Evolutionary conservation across 2,113 vertebrate species (phyloP).

Genomic region (Apodemus speciosus): DNA sequence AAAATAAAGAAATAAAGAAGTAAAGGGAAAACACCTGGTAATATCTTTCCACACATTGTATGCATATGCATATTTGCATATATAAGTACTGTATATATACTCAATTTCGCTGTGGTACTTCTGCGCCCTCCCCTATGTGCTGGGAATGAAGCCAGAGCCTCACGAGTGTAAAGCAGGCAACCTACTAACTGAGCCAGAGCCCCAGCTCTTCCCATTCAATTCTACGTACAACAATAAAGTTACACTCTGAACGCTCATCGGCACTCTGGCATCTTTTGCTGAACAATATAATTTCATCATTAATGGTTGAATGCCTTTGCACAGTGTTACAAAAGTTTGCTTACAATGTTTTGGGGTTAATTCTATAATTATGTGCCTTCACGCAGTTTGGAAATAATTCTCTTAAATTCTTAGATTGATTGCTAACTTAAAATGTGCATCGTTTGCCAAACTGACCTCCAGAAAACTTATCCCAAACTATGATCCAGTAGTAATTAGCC

Average conservation of each 20-base stretch:
- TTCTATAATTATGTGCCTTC: conserved; percentile 8
- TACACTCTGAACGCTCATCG: background rate
- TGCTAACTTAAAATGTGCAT: conserved; percentile 13
- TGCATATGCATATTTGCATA: background rate
- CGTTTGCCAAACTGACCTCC: conserved; percentile 45
- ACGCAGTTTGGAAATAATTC: conserved; percentile 50
- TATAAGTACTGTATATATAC: background rate
- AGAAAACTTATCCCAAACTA: conserved; percentile 33
- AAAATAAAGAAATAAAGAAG: background rate
- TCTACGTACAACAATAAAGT: conserved; percentile 51
- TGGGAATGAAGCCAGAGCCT: background rate
- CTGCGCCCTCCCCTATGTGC: background rate
- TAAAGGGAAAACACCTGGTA: background rate
- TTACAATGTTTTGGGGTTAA: conserved; percentile 29
- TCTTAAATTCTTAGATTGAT: conserved; percentile 58
- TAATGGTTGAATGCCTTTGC: conserved; percentile 16
- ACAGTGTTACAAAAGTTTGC: conserved; percentile 19
- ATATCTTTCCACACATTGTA: background rate
- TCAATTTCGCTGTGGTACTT: background rate
- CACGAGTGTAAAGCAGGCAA: background rate
- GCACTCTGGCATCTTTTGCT: conserved; percentile 30
- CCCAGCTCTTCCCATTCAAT: background rate
- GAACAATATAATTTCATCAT: conserved; percentile 32
- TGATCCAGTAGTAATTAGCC: background rate
- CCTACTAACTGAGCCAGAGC: background rate